These are phyloP conservation scores for Cephonodes hylas DNA, from an alignment of 2,888 invertebrate genomes.

Conservation along the genomic window DNA sequence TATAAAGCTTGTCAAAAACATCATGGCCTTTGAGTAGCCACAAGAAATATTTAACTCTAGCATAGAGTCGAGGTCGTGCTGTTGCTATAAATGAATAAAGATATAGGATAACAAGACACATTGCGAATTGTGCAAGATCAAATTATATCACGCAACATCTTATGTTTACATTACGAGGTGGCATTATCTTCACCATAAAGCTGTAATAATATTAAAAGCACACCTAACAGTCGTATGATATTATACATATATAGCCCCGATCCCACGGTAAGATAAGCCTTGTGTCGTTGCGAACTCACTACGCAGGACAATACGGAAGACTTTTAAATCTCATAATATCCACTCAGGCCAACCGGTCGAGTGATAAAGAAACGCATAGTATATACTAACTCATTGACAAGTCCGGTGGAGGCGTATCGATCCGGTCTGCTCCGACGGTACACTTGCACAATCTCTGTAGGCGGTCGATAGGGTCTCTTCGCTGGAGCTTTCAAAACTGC, in stretches of 20 bases:
- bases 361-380: neutral
- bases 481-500: conserved; percentile 87
- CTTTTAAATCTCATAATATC: neutral
- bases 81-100: conserved; percentile 50
- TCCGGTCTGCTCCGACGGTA: conserved; percentile 88
- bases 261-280: too few species aligned
- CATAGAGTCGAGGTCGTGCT: conserved; percentile 37
- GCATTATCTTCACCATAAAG: neutral
- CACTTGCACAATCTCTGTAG: conserved; percentile 89
- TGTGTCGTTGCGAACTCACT: neutral
- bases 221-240: too few species aligned
- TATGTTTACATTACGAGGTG: neutral
- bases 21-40: conserved; percentile 23
- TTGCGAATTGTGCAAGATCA: neutral
- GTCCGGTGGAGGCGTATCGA: conserved; percentile 89
- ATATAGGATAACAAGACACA: conserved; percentile 11
- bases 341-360: neutral
- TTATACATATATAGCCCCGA: too few species aligned
- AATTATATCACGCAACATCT: neutral
- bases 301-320: neutral
- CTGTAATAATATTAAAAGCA: neutral
- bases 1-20: conserved; percentile 49
- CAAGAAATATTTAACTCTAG: conserved; percentile 23
- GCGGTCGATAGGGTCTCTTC: conserved; percentile 89
- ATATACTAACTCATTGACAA: conserved; percentile 89